A percentile compares a stretch with the other conserved stretches of the same genome.
These are phyloP conservation scores for Zosterops borbonicus DNA, from an alignment of 2,113 vertebrate species.

Conservation along the genomic window DNA sequence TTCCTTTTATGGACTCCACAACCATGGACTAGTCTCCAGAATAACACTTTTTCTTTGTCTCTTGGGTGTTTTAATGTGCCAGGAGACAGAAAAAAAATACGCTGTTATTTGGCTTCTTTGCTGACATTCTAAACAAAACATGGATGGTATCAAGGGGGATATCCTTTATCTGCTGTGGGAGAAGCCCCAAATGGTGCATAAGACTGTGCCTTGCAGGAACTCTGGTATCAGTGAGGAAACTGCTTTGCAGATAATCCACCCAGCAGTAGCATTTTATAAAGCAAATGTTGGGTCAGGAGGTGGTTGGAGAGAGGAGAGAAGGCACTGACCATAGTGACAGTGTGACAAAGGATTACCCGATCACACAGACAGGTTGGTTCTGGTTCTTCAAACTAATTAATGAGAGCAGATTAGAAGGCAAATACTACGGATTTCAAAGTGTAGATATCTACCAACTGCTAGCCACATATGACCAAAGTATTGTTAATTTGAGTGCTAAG, in stretches of 20 bases:
- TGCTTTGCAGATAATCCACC: not conserved
- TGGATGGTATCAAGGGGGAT: not conserved
- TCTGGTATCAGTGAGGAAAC: not conserved
- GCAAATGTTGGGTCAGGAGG: not conserved
- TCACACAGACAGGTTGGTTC: not conserved
- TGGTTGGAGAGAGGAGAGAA: not conserved
- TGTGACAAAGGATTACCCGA: not conserved
- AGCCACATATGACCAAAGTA: not conserved
- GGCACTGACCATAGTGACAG: fast-evolving
- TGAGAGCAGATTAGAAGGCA: not conserved
- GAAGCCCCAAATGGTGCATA: not conserved
- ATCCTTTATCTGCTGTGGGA: not conserved
- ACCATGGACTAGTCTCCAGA: not conserved
- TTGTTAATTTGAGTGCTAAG: not conserved
- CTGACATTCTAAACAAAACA: not conserved
- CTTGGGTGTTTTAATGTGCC: not conserved
- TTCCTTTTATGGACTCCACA: not conserved
- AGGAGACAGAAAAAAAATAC: not conserved
- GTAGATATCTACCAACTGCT: not conserved
- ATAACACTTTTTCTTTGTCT: not conserved
- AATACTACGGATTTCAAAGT: not conserved
- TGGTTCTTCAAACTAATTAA: not conserved
- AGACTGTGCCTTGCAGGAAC: not conserved
- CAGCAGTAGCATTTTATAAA: not conserved
- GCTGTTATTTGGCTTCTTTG: not conserved